Evolutionary conservation across 2,113 vertebrate genomes (phyloP).

Genomic region (Myotis davidii): DNA sequence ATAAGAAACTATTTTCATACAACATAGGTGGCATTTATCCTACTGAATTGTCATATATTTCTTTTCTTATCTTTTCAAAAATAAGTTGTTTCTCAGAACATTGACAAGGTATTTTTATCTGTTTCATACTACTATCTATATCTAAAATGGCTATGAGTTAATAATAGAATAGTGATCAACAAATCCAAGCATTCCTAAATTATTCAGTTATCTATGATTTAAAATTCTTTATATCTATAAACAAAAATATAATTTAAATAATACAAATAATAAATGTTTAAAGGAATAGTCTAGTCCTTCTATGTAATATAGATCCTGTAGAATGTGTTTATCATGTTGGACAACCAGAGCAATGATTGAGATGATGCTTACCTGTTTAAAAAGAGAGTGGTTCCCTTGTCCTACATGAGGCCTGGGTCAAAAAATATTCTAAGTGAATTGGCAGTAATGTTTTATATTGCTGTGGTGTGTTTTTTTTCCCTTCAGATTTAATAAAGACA

Average conservation of each 20-base stretch:
- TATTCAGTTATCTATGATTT: not conserved
- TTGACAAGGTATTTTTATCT: not conserved
- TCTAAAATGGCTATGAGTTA: not conserved
- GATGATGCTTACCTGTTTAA: not conserved
- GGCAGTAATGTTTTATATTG: not conserved
- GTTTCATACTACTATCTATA: not conserved
- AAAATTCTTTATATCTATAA: not conserved
- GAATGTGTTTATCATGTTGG: not conserved
- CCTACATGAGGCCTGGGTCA: not conserved
- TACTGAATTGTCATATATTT: not conserved
- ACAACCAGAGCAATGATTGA: not conserved
- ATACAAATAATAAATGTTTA: not conserved
- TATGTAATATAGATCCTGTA: not conserved
- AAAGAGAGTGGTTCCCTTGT: not conserved
- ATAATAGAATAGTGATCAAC: not conserved
- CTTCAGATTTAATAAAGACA: not conserved
- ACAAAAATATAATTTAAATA: not conserved
- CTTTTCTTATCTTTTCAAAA: not conserved
- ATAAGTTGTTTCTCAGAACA: not conserved
- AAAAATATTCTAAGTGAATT: not conserved
- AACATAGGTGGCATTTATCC: not conserved
- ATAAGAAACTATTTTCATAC: not conserved
- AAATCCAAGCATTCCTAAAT: not conserved
- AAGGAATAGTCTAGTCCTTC: not conserved
- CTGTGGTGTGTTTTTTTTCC: not conserved